A percentile compares a stretch with the other conserved stretches of the same genome.
These are phyloP conservation scores for Graptemys geographica DNA, from an alignment of 2,797 vertebrate species.

Conservation along the genomic window DNA sequence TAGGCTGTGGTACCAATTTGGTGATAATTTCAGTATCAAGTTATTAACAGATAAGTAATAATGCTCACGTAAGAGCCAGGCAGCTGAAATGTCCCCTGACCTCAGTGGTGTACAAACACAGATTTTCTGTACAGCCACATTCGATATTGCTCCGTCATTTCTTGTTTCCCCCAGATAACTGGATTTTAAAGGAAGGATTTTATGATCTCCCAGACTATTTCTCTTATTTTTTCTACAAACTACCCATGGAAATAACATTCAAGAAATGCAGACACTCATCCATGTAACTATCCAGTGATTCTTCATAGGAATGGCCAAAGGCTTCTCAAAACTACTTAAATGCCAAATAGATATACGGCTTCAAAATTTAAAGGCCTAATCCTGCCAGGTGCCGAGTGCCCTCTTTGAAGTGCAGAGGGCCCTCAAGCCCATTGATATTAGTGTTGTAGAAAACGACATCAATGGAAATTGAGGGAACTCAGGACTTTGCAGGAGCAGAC, in stretches of 20 bases:
- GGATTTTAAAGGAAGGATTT: slow-evolving; percentile 47
- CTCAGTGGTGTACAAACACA: slow-evolving; percentile 8
- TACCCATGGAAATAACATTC: neutral
- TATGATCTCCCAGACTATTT: slow-evolving; percentile 36
- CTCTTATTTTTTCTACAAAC: slow-evolving; percentile 40
- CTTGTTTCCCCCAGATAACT: slow-evolving; percentile 54
- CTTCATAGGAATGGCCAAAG: neutral
- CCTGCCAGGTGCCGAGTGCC: neutral
- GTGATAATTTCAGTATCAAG: slow-evolving; percentile 41
- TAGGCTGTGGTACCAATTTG: slow-evolving; percentile 8
- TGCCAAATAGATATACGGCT: neutral
- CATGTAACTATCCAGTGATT: neutral
- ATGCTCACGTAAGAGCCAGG: neutral
- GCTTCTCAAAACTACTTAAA: neutral
- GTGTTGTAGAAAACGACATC: neutral
- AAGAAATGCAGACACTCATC: neutral
- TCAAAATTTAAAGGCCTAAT: neutral
- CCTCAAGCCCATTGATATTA: neutral
- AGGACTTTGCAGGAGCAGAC: neutral
- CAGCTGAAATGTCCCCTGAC: neutral
- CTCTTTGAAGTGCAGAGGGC: neutral
- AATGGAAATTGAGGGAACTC: neutral
- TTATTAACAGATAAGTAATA: slow-evolving; percentile 33
- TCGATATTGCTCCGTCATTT: slow-evolving; percentile 50
- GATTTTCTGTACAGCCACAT: slow-evolving; percentile 40